phyloP scores from a whole-genome alignment of 1,140 invertebrate genomes.

The Mamestra configurata region DNA sequence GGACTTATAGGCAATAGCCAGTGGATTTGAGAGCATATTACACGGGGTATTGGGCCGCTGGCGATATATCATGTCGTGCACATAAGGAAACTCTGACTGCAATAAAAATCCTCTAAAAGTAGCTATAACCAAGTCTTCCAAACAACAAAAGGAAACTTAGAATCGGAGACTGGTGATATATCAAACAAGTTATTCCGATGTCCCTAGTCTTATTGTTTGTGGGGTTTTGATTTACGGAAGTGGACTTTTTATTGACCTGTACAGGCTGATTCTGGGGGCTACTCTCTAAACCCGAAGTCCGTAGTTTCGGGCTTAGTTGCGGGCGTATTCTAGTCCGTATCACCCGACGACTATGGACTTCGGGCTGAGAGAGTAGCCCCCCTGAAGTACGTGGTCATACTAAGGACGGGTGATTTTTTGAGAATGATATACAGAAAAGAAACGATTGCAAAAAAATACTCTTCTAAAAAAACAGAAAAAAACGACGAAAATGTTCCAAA shows the following conservation, averaged over 20 bases:
- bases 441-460: no score
- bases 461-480: no score
- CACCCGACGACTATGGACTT: no score
- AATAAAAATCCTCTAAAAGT: constrained; percentile 66
- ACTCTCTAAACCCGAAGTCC: no score
- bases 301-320: no score
- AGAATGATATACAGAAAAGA: no score
- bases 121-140: constrained; percentile 59
- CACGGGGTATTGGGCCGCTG: constrained; percentile 60
- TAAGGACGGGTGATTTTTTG: no score
- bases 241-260: constrained; percentile 25
- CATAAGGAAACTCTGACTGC: constrained; percentile 52
- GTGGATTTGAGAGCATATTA: constrained; percentile 66
- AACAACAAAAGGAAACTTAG: constrained; percentile 42
- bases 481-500: no score
- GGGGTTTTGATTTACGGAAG: constrained; percentile 27
- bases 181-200: constrained; percentile 42
- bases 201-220: constrained; percentile 9
- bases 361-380: no score
- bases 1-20: constrained; percentile 66
- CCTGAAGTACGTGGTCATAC: no score
- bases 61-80: constrained; percentile 68
- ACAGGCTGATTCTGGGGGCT: no score
- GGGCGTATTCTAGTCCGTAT: no score
- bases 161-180: constrained; percentile 41